Conservation (phyloP, 2,113 vertebrate genomes). For the Ursus arctos region DNA sequence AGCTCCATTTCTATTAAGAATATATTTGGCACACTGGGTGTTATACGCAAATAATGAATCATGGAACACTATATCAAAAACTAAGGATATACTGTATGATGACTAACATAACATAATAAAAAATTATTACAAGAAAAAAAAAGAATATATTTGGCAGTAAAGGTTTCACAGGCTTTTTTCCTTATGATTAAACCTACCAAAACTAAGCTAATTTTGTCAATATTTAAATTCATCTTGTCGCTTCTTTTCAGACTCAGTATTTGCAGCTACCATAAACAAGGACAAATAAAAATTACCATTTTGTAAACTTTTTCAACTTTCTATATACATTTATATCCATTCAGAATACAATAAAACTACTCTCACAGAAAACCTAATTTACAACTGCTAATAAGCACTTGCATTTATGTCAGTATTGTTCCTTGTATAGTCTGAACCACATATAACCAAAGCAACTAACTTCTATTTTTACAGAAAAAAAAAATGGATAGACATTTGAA, state of each 20-base stretch:
- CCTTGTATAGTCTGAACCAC: neutral
- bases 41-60: too few relatives aligned
- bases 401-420: neutral
- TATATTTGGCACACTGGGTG: neutral
- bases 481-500: neutral
- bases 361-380: neutral
- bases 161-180: neutral
- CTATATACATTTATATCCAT: neutral
- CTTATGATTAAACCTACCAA: neutral
- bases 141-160: neutral
- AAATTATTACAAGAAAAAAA: too few relatives aligned
- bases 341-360: neutral
- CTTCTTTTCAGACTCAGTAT: neutral
- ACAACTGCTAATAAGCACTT: neutral
- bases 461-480: neutral
- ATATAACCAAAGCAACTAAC: conserved; percentile 2
- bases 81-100: too few relatives aligned
- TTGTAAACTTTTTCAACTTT: neutral
- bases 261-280: conserved; percentile 23
- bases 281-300: neutral
- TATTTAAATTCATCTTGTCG: conserved; percentile 1
- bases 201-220: neutral
- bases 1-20: neutral
- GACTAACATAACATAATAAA: too few relatives aligned
- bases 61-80: too few relatives aligned